Evolutionary conservation across 2,888 invertebrate species (phyloP), one percentile per base, ranked within the genome.

Genomic region (Antheraea yamamai): DNA sequence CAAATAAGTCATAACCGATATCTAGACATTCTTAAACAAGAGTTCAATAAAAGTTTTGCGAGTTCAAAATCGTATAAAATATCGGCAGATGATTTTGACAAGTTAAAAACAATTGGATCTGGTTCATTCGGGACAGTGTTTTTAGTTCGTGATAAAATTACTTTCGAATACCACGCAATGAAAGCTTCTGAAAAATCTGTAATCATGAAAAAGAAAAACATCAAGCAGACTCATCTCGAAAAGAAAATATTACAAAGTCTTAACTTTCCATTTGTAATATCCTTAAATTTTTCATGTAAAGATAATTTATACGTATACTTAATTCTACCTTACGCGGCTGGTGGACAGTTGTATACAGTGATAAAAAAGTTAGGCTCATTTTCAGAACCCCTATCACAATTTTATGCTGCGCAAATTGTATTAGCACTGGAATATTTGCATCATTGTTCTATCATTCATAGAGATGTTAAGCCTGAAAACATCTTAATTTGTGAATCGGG

Each of bases 401-500:
- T 99, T 93, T 99, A 98, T 91, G 97, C 97, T 0, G 97, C 98
- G 16, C 99, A 99, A 95, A 96, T 99, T 23, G 96, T 97, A 61
- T 92, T 99, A 79, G 98, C 97, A 0, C 92, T 99, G 78, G 99
- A 99, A 90, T 99, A 99, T 92, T 93, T 99, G 73, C 99, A 99
- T 73, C 96, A 96, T 84, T 96, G 98, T 86, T 96, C 97, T 84
- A 91, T 99, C 74, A 94, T 99, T 74, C 98, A 99, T 89, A 96
- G 99, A 75, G 98, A 98, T 89, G 90, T 98, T 73, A 98, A 98
- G 87, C 98, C 98, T 0, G 98, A 98, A 92, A 98, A 98, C 89
- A 96, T 98, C 78, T 94, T 98, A 78, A 95, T 98, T 52, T 96
- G 96, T 84, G 87, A 89, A 75, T 94, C 93, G 47, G 98, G 98